phyloP scores from a whole-genome alignment of 2,113 vertebrate species.

The Albula glossodonta region DNA sequence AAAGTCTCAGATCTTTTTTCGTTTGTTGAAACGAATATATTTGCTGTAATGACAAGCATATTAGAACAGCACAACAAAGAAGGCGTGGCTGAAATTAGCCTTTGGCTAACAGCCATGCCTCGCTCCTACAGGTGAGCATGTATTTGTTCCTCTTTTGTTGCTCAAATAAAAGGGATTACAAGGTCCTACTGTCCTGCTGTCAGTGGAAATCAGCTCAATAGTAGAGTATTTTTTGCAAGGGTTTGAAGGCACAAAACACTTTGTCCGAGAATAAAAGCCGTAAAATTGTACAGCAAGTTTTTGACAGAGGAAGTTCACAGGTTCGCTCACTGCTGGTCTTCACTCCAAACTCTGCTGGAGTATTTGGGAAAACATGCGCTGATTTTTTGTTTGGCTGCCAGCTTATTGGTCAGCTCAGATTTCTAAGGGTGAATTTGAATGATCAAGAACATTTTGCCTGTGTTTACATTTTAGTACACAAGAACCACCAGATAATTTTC shows the following conservation, averaged over 20 bases:
- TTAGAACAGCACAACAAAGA: constrained; percentile 36
- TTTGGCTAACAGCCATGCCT: constrained; percentile 32
- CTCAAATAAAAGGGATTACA: constrained; percentile 41
- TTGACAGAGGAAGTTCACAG: neutral
- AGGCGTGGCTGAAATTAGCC: constrained; percentile 22
- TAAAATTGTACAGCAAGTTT: constrained; percentile 57
- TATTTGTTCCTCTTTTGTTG: constrained; percentile 15
- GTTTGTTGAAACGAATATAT: constrained; percentile 59
- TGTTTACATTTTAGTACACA: too few relatives aligned
- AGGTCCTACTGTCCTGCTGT: constrained; percentile 58
- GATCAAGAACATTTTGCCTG: too few relatives aligned
- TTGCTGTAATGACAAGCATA: constrained; percentile 50
- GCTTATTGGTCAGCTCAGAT: too few relatives aligned
- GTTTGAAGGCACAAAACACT: constrained; percentile 52
- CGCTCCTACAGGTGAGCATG: constrained; percentile 17
- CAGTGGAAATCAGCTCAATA: constrained; percentile 37
- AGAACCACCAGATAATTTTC: too few relatives aligned
- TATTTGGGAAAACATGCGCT: too few relatives aligned
- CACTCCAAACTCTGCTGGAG: too few relatives aligned
- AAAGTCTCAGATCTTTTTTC: constrained; percentile 59
- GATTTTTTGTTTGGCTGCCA: too few relatives aligned
- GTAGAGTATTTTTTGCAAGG: constrained; percentile 37
- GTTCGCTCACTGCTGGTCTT: too few relatives aligned
- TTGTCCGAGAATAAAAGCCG: constrained; percentile 40
- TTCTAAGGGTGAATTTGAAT: too few relatives aligned